Conservation (phyloP, 1,140 invertebrate species). For the Zaprionus camerounensis region DNA sequence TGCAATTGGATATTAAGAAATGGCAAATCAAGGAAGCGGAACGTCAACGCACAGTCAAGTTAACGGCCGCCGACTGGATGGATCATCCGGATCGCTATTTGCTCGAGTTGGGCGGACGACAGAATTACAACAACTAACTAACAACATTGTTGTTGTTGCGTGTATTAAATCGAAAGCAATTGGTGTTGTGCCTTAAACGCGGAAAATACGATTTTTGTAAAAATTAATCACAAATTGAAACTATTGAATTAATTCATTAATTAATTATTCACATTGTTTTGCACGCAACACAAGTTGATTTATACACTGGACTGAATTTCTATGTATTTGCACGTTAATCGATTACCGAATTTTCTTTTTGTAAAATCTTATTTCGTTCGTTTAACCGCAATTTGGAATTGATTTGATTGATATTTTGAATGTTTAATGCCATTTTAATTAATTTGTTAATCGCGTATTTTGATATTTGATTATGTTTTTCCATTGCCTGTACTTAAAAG, state of each 20-base stretch:
- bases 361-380: slow-evolving; percentile 57
- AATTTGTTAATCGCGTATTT: neutral
- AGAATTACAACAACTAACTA: slow-evolving; percentile 87
- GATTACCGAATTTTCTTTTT: slow-evolving; percentile 47
- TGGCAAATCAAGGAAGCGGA: slow-evolving; percentile 95
- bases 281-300: slow-evolving; percentile 51
- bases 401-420: slow-evolving; percentile 64
- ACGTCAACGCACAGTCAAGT: slow-evolving; percentile 91
- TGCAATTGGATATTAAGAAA: slow-evolving; percentile 94
- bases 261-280: slow-evolving; percentile 24
- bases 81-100: slow-evolving; percentile 95
- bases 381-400: slow-evolving; percentile 55
- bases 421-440: slow-evolving; percentile 49
- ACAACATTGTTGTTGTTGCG: slow-evolving; percentile 31
- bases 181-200: slow-evolving; percentile 37
- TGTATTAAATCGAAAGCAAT: slow-evolving; percentile 49
- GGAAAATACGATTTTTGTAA: slow-evolving; percentile 35
- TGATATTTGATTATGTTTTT: slow-evolving; percentile 31
- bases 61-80: slow-evolving; percentile 93
- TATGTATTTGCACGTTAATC: slow-evolving; percentile 71
- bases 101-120: slow-evolving; percentile 92
- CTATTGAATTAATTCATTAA: slow-evolving; percentile 15
- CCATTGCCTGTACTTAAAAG: slow-evolving; percentile 42
- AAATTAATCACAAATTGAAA: slow-evolving; percentile 16
- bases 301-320: slow-evolving; percentile 73